These are phyloP conservation scores for Drosophila tsacasi DNA, from an alignment of 1,140 invertebrate species.

Conservation along the genomic window DNA sequence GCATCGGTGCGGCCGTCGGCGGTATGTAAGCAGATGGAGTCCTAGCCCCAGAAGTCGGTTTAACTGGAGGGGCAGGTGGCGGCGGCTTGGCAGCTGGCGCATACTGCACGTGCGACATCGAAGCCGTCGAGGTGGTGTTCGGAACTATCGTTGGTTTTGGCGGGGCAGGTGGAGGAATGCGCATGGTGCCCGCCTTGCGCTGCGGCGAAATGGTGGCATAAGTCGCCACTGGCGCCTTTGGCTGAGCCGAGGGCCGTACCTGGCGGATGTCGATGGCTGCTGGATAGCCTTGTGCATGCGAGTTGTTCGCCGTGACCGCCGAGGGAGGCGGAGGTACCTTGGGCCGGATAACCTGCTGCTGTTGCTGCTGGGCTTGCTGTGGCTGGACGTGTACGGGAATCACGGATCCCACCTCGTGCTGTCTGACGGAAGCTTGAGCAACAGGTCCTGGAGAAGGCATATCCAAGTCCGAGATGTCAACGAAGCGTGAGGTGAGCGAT, in stretches of 20 bases:
- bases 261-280: conserved; percentile 52
- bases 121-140: conserved; percentile 14
- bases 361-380: background rate
- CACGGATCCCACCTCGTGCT: conserved; percentile 42
- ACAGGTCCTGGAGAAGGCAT: conserved; percentile 6
- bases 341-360: conserved; percentile 24
- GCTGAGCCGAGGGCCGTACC: conserved; percentile 7
- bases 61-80: conserved; percentile 33
- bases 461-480: conserved; percentile 64
- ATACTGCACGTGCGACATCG: conserved; percentile 27
- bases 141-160: conserved; percentile 63
- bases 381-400: conserved; percentile 52
- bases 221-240: conserved; percentile 27
- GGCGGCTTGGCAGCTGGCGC: conserved; percentile 29
- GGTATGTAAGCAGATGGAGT: conserved; percentile 11
- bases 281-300: conserved; percentile 40
- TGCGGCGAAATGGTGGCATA: conserved; percentile 67
- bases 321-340: conserved; percentile 73
- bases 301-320: conserved; percentile 56
- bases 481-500: conserved; percentile 61
- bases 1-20: conserved; percentile 1
- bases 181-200: conserved; percentile 61
- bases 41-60: conserved; percentile 27
- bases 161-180: conserved; percentile 57
- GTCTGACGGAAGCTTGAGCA: conserved; percentile 2